Conservation (phyloP, 1,140 invertebrate species). For the Cherax quadricarinatus region DNA sequence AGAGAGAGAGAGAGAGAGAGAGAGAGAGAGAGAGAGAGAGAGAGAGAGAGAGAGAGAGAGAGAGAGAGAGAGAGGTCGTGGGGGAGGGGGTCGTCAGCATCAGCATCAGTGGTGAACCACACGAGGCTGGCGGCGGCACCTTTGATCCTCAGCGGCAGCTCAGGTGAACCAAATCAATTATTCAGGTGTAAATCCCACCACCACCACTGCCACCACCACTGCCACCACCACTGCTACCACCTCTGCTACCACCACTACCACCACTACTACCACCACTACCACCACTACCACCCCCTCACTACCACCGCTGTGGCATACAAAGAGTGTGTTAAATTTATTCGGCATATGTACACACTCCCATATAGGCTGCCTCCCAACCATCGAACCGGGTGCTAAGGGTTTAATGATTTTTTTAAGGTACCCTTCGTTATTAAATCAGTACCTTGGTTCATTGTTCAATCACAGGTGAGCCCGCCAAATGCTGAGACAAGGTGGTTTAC, state of each 20-base stretch:
- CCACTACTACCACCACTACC: no score
- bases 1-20: background rate
- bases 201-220: no score
- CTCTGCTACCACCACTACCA: no score
- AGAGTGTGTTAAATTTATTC: background rate
- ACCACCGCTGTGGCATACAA: background rate
- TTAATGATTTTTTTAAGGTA: no score
- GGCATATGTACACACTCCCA: no score
- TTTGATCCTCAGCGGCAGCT: constrained; percentile 6
- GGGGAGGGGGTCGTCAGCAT: background rate
- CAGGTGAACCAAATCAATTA: constrained; percentile 39
- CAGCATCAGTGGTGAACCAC: constrained; percentile 8
- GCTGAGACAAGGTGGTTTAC: no score
- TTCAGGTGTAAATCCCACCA: constrained; percentile 14
- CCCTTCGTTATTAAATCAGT: no score
- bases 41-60: constrained; percentile 11
- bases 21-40: constrained; percentile 9
- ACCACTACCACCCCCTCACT: background rate
- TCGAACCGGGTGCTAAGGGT: no score
- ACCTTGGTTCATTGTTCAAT: no score
- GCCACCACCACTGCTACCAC: no score
- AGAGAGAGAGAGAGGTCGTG: background rate
- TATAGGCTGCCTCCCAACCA: no score
- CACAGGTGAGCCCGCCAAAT: no score
- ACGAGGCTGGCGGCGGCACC: background rate